phyloP scores from a whole-genome alignment of 2,113 vertebrate species.

The Pandion haliaetus region DNA sequence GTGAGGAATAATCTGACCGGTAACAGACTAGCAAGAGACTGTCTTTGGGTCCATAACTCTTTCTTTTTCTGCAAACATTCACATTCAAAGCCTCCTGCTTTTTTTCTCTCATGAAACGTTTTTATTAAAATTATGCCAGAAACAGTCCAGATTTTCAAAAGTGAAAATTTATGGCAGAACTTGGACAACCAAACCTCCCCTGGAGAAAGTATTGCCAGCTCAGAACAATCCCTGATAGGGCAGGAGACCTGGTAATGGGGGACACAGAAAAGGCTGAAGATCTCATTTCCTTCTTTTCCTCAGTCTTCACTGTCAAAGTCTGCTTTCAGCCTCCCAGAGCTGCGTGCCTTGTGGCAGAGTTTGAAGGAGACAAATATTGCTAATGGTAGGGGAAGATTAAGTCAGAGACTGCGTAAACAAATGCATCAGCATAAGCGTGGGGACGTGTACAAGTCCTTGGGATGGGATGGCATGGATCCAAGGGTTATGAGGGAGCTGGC shows the following conservation, averaged over 20 bases:
- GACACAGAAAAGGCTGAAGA: not conserved
- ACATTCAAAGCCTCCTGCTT: not conserved
- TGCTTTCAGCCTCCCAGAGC: not conserved
- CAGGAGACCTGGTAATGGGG: not conserved
- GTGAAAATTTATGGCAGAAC: not conserved
- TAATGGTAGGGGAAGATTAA: not conserved
- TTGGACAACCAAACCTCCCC: not conserved
- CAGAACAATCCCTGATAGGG: not conserved
- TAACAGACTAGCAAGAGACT: not conserved
- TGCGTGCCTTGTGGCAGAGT: not conserved
- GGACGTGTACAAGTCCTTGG: not conserved
- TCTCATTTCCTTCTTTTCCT: not conserved
- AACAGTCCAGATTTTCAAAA: not conserved
- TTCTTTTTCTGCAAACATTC: not conserved
- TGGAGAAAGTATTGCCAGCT: not conserved
- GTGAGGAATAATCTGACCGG: not conserved
- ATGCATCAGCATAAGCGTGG: not conserved
- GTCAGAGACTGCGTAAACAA: not conserved
- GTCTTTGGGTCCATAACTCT: not conserved
- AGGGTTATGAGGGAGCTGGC: not conserved
- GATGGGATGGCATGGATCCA: not conserved
- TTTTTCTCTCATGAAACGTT: not conserved
- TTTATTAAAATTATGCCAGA: not conserved
- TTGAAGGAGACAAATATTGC: not conserved
- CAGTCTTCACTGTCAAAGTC: not conserved